Evolutionary conservation across 2,113 vertebrate genomes (phyloP).

Genomic region (Turdus rufiventris): DNA sequence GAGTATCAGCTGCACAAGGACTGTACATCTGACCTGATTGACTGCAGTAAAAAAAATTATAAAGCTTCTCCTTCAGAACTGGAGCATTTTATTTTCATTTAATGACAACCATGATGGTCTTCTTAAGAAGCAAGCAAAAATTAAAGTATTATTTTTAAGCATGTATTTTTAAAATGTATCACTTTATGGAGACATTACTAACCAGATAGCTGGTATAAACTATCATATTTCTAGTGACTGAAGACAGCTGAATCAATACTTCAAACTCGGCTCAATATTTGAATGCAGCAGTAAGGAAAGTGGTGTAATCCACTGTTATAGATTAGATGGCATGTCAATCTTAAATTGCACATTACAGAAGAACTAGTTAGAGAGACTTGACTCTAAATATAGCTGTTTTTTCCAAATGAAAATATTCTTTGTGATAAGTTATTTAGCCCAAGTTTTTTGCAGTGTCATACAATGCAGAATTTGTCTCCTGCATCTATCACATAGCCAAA

Average conservation of each 20-base stretch:
- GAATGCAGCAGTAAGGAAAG: constrained; percentile 28
- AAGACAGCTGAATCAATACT: constrained; percentile 34
- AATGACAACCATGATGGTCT: not conserved
- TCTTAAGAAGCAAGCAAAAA: constrained; percentile 39
- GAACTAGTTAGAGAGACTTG: not conserved
- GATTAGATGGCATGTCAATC: constrained; percentile 10
- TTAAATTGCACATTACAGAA: constrained; percentile 7
- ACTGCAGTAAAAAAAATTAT: not conserved
- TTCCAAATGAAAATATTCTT: not conserved
- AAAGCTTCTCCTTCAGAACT: constrained; percentile 10
- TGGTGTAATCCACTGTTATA: constrained; percentile 17
- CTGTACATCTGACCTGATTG: not conserved
- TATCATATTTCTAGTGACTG: constrained; percentile 27
- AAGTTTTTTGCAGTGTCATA: not conserved
- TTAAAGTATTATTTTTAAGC: constrained; percentile 41
- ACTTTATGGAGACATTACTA: constrained; percentile 41
- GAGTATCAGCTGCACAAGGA: not conserved
- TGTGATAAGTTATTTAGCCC: not conserved
- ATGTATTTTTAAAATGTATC: constrained; percentile 30
- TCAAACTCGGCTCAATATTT: constrained; percentile 37
- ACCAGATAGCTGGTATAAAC: constrained; percentile 39
- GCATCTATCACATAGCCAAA: not conserved
- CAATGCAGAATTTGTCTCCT: not conserved
- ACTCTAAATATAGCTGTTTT: not conserved
- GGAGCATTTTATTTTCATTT: constrained; percentile 18